These are phyloP conservation scores for Platypus cylindrus DNA, from an alignment of 2,888 invertebrate genomes.

Conservation along the genomic window DNA sequence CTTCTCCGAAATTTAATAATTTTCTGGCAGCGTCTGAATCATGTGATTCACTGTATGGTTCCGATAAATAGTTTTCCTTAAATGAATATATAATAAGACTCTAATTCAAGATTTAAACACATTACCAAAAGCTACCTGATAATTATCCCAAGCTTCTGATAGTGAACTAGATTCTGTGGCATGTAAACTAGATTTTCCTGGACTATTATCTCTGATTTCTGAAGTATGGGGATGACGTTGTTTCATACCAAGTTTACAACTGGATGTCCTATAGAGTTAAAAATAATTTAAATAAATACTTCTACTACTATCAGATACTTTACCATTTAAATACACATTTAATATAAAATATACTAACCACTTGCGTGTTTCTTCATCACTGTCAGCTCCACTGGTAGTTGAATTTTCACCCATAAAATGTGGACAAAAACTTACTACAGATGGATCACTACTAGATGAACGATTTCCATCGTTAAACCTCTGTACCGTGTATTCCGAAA, in stretches of 20 bases:
- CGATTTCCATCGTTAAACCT: conserved; percentile 29
- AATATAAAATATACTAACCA: conserved; percentile 27
- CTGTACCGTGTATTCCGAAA: conserved; percentile 44
- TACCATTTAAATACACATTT: too few species aligned
- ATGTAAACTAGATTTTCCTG: conserved; percentile 43
- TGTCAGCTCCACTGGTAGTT: conserved; percentile 53
- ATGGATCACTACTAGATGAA: conserved; percentile 51
- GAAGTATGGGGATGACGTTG: conserved; percentile 29
- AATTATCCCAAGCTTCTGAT: conserved; percentile 92
- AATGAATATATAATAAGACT: conserved; percentile 1
- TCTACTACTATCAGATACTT: too few species aligned
- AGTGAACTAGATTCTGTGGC: conserved; percentile 67
- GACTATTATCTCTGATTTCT: conserved; percentile 31
- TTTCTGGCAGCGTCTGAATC: conserved; percentile 76
- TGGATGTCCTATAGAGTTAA: conserved; percentile 36
- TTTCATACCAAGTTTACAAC: conserved; percentile 51
- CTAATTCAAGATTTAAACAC: background rate
- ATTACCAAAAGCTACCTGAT: conserved; percentile 52
- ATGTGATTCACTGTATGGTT: conserved; percentile 76
- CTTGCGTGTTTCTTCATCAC: conserved; percentile 44
- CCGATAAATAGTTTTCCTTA: conserved; percentile 88
- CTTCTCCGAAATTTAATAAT: conserved; percentile 77
- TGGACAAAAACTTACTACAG: conserved; percentile 31
- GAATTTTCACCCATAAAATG: conserved; percentile 42
- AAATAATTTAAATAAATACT: too few species aligned